Conservation (phyloP, 1,140 invertebrate species). For the Halesus radiatus region DNA sequence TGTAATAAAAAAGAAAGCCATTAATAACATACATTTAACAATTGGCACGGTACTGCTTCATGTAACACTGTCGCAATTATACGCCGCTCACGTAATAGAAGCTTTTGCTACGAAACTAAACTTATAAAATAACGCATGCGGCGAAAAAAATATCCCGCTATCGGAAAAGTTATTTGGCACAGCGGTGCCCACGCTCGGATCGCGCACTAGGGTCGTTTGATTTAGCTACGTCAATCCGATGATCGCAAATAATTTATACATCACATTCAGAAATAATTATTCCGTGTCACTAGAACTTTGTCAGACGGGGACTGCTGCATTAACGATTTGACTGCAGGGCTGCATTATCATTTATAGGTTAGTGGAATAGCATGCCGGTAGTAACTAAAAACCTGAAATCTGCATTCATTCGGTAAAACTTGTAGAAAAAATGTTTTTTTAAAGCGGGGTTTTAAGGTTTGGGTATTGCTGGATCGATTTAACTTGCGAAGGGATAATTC, state of each 20-base stretch:
- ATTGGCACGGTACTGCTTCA: conserved; percentile 27
- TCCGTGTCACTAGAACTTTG: conserved; percentile 20
- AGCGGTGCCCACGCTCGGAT: conserved; percentile 50
- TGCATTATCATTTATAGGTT: conserved; percentile 47
- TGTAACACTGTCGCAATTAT: conserved; percentile 32
- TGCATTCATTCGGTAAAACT: not conserved
- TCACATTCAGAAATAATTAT: conserved; percentile 28
- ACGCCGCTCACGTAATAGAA: conserved; percentile 50
- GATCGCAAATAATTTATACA: conserved; percentile 7
- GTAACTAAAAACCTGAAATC: not conserved
- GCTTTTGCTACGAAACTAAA: conserved; percentile 39
- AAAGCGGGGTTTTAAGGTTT: conserved; percentile 6
- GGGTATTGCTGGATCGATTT: conserved; percentile 2
- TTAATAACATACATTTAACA: conserved; percentile 26
- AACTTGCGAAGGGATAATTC: conserved; percentile 42
- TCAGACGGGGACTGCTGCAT: conserved; percentile 15
- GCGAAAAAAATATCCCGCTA: conserved; percentile 53
- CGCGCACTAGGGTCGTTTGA: conserved; percentile 43
- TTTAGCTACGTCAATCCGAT: conserved; percentile 46
- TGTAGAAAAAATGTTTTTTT: not conserved
- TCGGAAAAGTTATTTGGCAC: conserved; percentile 57
- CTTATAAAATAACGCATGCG: conserved; percentile 52
- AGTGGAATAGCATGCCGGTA: conserved; percentile 41
- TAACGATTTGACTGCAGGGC: conserved; percentile 35
- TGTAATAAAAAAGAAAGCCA: conserved; percentile 23